These are phyloP conservation scores for Eupristina koningsbergeri DNA, from an alignment of 1,140 invertebrate species.

Conservation along the genomic window DNA sequence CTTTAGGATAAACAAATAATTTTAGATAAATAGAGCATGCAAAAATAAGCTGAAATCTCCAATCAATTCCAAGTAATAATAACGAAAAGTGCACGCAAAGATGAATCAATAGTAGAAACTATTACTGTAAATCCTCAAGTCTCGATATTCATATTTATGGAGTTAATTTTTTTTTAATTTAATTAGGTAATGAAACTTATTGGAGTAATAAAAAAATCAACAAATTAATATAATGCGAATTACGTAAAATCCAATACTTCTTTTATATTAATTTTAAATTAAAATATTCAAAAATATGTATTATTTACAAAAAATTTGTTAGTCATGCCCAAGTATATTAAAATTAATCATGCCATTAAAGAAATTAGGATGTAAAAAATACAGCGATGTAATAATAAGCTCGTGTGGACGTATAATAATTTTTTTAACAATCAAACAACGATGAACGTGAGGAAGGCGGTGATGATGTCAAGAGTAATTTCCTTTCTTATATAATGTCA, in stretches of 20 bases:
- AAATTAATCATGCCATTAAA: too few species aligned
- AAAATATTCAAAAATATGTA: too few species aligned
- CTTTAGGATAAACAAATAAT: background rate
- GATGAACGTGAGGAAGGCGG: conserved; percentile 63
- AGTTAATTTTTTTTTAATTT: background rate
- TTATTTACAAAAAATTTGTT: too few species aligned
- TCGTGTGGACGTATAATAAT: background rate
- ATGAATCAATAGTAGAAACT: conserved; percentile 3
- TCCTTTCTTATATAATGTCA: conserved; percentile 12
- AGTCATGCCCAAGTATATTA: too few species aligned
- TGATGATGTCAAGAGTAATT: conserved; percentile 64
- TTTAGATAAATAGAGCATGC: background rate
- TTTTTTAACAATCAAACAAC: background rate
- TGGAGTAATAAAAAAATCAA: too few species aligned
- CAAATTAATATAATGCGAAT: too few species aligned
- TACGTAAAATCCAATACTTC: too few species aligned
- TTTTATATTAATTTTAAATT: too few species aligned
- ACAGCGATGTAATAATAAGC: background rate
- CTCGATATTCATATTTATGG: too few species aligned
- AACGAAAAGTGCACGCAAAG: background rate
- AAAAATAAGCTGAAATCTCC: background rate
- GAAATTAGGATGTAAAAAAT: background rate
- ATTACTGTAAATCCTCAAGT: too few species aligned
- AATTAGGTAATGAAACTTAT: too few species aligned
- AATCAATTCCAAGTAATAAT: background rate